phyloP scores from a whole-genome alignment of 2,113 vertebrate species.

The Australoheros scitulus region DNA sequence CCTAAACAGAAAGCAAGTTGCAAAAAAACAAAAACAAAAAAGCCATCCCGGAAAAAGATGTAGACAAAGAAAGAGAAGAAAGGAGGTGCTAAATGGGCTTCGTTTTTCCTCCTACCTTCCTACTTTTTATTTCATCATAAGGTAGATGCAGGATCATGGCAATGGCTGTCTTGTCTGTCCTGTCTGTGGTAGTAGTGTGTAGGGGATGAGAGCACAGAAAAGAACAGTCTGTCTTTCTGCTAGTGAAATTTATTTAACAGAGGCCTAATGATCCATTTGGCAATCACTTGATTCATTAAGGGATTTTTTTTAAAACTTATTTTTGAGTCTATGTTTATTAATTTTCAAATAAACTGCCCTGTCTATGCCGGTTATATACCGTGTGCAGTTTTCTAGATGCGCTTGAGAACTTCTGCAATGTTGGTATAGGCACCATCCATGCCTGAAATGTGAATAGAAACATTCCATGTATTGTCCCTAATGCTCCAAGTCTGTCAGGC shows the following conservation, averaged over 20 bases:
- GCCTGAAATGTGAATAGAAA: constrained; percentile 74
- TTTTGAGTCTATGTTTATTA: background rate
- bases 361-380: constrained; percentile 19
- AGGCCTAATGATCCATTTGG: constrained; percentile 31
- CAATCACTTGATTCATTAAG: constrained; percentile 3
- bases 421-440: constrained; percentile 55
- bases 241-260: constrained; percentile 50
- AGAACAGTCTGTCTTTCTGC: constrained; percentile 8
- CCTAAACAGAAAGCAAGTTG: constrained; percentile 32
- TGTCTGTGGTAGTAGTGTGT: constrained; percentile 40
- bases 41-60: constrained; percentile 36
- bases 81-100: constrained; percentile 87
- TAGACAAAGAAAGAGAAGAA: constrained; percentile 68
- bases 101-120: constrained; percentile 82
- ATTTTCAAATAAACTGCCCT: constrained; percentile 16
- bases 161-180: constrained; percentile 71
- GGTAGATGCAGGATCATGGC: constrained; percentile 80
- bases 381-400: constrained; percentile 8
- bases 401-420: constrained; percentile 16
- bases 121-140: constrained; percentile 73
- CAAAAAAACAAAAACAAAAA: constrained; percentile 26
- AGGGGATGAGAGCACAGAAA: constrained; percentile 7
- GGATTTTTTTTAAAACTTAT: background rate
- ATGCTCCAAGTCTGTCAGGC: constrained; percentile 64
- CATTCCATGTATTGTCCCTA: constrained; percentile 70